Conservation (phyloP, 2,888 invertebrate genomes). For the Craniophora ligustri region DNA sequence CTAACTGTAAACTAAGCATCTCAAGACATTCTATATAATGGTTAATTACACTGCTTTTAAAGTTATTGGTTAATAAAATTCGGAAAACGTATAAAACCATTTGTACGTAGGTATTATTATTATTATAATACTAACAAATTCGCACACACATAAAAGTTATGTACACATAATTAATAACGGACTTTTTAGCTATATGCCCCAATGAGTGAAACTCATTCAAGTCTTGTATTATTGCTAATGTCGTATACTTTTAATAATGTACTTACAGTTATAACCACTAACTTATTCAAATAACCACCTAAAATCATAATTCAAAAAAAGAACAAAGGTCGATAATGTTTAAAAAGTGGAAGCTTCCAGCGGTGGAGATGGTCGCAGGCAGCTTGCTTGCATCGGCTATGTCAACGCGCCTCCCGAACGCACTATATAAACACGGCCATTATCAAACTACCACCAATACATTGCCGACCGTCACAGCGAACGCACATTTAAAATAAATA, state of each 20-base stretch:
- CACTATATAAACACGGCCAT: slow-evolving; percentile 80
- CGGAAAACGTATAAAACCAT: slow-evolving; percentile 12
- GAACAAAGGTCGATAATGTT: slow-evolving; percentile 46
- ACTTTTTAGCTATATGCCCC: too few relatives aligned
- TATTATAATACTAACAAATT: too few relatives aligned
- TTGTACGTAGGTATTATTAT: neutral
- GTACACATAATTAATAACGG: too few relatives aligned
- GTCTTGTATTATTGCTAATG: too few relatives aligned
- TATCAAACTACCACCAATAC: slow-evolving; percentile 82
- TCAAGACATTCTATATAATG: slow-evolving; percentile 25
- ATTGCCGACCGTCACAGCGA: slow-evolving; percentile 81
- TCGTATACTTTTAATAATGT: too few relatives aligned
- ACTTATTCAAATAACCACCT: slow-evolving; percentile 1
- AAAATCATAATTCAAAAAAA: slow-evolving; percentile 19
- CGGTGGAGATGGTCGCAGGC: slow-evolving; percentile 67
- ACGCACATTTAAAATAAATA: slow-evolving; percentile 71
- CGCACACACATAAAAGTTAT: too few relatives aligned
- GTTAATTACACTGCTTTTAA: slow-evolving; percentile 28
- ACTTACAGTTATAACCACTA: neutral
- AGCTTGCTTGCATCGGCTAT: slow-evolving; percentile 71
- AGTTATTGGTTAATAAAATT: slow-evolving; percentile 26
- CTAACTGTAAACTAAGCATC: slow-evolving; percentile 38
- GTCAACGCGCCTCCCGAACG: slow-evolving; percentile 68
- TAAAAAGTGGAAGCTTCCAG: slow-evolving; percentile 60
- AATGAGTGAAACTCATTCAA: too few relatives aligned